phyloP scores from a whole-genome alignment of 1,140 invertebrate species.

The Leptestheria dahalacensis region DNA sequence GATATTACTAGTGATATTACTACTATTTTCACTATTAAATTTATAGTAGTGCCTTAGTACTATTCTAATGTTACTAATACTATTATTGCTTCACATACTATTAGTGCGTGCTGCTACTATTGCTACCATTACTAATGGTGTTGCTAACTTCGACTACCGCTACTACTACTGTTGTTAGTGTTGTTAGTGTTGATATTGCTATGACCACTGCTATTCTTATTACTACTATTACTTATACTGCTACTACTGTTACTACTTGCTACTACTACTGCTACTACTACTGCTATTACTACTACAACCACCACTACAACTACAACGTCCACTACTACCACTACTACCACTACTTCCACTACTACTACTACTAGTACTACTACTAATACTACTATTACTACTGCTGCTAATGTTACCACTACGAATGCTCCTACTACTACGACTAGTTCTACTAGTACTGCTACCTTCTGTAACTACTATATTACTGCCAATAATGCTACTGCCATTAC shows the following conservation, averaged over 20 bases:
- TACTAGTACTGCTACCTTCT: neutral
- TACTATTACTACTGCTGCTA: neutral
- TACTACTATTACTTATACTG: neutral
- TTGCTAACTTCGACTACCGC: neutral
- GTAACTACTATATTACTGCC: neutral
- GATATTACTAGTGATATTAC: too few species aligned
- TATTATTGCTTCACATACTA: too few species aligned
- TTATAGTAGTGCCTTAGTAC: too few species aligned
- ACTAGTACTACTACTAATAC: neutral
- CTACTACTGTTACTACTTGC: neutral
- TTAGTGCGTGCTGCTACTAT: neutral
- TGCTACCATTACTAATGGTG: neutral
- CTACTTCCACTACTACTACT: neutral
- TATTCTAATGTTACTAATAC: too few species aligned
- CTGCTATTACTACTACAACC: neutral
- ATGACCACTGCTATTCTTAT: neutral
- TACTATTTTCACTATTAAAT: too few species aligned
- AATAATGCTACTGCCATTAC: neutral
- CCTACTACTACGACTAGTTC: neutral
- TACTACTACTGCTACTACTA: neutral
- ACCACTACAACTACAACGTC: neutral
- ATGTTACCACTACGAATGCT: neutral
- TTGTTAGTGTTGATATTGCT: too few species aligned
- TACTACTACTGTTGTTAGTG: too few species aligned
- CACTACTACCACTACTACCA: neutral